Percentiles rank a stretch among this genome's conserved stretches.
These are phyloP conservation scores for Pangasianodon gigas DNA, from an alignment of 2,113 vertebrate genomes.

Conservation along the genomic window DNA sequence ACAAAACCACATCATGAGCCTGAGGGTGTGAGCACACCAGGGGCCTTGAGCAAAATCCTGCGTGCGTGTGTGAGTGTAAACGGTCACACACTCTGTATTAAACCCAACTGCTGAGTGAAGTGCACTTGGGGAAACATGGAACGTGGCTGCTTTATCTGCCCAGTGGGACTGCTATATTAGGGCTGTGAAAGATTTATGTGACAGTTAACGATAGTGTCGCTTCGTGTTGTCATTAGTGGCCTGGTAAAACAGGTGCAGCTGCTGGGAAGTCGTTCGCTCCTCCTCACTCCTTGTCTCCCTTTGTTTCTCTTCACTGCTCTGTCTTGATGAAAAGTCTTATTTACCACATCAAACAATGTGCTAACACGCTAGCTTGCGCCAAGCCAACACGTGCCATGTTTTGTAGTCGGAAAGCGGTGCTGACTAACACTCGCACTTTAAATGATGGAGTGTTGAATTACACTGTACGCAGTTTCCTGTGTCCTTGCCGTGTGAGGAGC, in stretches of 20 bases:
- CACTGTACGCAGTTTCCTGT: slow-evolving; percentile 29
- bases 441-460: slow-evolving; percentile 1
- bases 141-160: slow-evolving; percentile 60
- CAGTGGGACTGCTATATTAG: slow-evolving; percentile 63
- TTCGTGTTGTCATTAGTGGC: slow-evolving; percentile 54
- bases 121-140: slow-evolving; percentile 52
- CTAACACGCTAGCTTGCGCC: slow-evolving; percentile 45
- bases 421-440: slow-evolving; percentile 55
- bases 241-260: slow-evolving; percentile 52
- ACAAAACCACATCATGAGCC: slow-evolving; percentile 34
- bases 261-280: background rate
- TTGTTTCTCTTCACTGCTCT: slow-evolving; percentile 1
- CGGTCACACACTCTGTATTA: slow-evolving; percentile 4
- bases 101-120: slow-evolving; percentile 39
- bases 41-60: slow-evolving; percentile 12
- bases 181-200: slow-evolving; percentile 65
- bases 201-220: slow-evolving; percentile 52
- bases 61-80: slow-evolving; percentile 1
- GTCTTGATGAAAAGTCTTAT: slow-evolving; percentile 19
- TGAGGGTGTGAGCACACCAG: slow-evolving; percentile 14
- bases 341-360: slow-evolving; percentile 45
- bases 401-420: slow-evolving; percentile 41
- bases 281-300: background rate
- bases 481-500: background rate
- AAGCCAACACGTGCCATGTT: slow-evolving; percentile 48